Conservation (phyloP, 1,140 invertebrate species). For the Cyclargus thomasi region DNA sequence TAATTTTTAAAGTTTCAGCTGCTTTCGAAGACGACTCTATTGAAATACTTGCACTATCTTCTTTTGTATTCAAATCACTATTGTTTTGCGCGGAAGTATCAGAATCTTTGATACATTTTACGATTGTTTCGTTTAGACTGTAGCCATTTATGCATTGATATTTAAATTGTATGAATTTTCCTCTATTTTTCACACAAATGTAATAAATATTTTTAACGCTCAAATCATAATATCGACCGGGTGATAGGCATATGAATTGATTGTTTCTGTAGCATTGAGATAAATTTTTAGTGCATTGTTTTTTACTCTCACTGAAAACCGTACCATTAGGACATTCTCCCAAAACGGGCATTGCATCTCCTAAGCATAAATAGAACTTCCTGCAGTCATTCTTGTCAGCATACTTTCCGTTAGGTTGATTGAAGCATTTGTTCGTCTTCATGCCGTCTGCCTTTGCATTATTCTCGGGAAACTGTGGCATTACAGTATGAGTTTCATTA, state of each 20-base stretch:
- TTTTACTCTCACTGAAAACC: slow-evolving; percentile 58
- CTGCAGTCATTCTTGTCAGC: slow-evolving; percentile 50
- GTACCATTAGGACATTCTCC: slow-evolving; percentile 50
- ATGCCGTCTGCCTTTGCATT: not conserved
- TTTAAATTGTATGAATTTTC: slow-evolving; percentile 46
- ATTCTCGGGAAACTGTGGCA: not conserved
- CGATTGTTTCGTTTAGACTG: slow-evolving; percentile 38
- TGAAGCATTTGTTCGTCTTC: slow-evolving; percentile 27
- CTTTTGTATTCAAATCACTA: slow-evolving; percentile 19
- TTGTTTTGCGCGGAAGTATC: slow-evolving; percentile 1
- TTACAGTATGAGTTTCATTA: not conserved
- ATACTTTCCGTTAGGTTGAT: slow-evolving; percentile 44
- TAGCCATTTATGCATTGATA: slow-evolving; percentile 55
- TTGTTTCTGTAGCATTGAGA: slow-evolving; percentile 59
- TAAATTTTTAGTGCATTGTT: slow-evolving; percentile 60
- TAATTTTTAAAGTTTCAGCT: not conserved
- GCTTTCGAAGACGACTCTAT: not conserved
- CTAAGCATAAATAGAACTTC: slow-evolving; percentile 61
- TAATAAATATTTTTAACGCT: slow-evolving; percentile 51
- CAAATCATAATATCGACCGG: slow-evolving; percentile 51
- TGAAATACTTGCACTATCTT: slow-evolving; percentile 19
- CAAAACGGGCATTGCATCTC: slow-evolving; percentile 36
- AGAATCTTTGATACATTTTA: slow-evolving; percentile 16
- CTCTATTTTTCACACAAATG: slow-evolving; percentile 47
- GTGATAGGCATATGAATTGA: slow-evolving; percentile 47